phyloP scores from a whole-genome alignment of 23 tunicate species.

The Phallusia fumigata region DNA sequence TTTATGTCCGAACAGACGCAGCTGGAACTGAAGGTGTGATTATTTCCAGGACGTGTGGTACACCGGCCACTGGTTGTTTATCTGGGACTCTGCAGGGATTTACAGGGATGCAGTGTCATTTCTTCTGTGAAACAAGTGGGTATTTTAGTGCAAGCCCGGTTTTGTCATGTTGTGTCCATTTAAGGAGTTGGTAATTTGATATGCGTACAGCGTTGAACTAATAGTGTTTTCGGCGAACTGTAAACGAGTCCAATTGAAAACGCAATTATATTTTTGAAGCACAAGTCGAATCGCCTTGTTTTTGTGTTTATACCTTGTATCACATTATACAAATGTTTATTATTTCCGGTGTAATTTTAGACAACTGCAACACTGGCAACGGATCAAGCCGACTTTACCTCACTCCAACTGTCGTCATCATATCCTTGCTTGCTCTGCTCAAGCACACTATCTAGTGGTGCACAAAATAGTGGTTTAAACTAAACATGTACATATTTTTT shows the following conservation, averaged over 20 bases:
- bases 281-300: no score
- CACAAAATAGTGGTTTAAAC: no score
- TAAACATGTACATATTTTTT: no score
- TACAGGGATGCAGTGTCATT: neutral
- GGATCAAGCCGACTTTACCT: neutral
- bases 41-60: neutral
- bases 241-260: no score
- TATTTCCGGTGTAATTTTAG: neutral
- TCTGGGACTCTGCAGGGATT: neutral
- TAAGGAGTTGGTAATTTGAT: no score
- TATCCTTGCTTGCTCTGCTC: neutral
- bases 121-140: neutral
- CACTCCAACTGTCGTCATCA: neutral
- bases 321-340: no score
- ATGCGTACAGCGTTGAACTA: no score
- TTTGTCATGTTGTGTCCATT: no score
- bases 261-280: no score
- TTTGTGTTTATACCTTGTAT: no score
- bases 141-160: neutral
- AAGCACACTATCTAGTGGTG: neutral
- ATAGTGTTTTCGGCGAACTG: no score
- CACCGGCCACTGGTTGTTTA: neutral
- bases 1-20: neutral
- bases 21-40: neutral
- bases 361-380: conserved; percentile 3